Evolutionary conservation across 2,797 vertebrate genomes (phyloP), one percentile per base, ranked within the genome.

Genomic region (Chrysocyon brachyurus): DNA sequence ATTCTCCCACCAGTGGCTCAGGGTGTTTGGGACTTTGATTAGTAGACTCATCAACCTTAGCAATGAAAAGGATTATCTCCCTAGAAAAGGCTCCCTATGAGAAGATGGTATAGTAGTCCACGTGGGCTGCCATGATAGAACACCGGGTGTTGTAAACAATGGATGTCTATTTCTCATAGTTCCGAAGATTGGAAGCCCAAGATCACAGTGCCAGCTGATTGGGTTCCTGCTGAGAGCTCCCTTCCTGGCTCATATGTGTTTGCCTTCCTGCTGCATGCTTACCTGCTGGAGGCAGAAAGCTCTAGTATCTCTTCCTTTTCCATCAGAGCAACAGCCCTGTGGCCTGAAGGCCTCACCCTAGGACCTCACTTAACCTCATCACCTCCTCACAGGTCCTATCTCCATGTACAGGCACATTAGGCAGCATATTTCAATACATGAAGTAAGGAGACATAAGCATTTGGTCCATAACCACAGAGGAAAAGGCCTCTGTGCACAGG

Each of bases 101-200:
- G 59, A 88, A 52, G 52, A 54, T 1, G 15, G 31, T 36, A 7
- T 5, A 16, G 16, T 3, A 8, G n/a, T 36, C 59, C 2, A 2
- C 46, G 5, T 4, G 1, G 22, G 31, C 56, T 5, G 40, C 56
- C 9, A 2, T 6, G 3, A 31, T 59, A 4, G 31, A 28, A 6
- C 22, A 8, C 3, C 0, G 21, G 56, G 26, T 0, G 6, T 12
- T 22, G 0, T 17, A 26, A 17, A 54, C 22, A 33, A 4, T 9
- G 14, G 87, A 28, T 6, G 0, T 28, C 3, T 64, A 22, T 54
- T 33, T 4, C 31, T 54, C 31, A 9, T n/a, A 9, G 12, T 3
- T 33, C 57, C 26, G 46, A 73, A 36, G 46, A 36, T 11, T 36
- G 9, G 31, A 52, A 14, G 31, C 16, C 31, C 31, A 22, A 12